phyloP scores from a whole-genome alignment of 1,140 invertebrate genomes.

The Lamellibrachia luymesi region DNA sequence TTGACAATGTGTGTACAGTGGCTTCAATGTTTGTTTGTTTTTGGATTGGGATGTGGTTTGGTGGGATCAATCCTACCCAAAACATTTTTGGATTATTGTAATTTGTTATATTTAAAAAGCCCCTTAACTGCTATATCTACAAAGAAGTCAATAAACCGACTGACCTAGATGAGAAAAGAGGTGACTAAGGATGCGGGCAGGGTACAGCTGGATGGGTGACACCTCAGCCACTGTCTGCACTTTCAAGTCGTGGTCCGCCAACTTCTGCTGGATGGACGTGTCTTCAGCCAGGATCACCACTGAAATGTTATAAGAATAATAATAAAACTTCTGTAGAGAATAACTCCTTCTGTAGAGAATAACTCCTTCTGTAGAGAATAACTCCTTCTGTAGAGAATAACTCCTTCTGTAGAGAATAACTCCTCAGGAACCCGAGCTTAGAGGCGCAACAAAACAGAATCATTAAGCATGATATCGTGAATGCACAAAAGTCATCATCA shows the following conservation, averaged over 20 bases:
- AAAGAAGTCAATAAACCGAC: constrained; percentile 6
- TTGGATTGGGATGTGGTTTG: no score
- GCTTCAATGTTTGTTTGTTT: no score
- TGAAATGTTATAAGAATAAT: constrained; percentile 36
- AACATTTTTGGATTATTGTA: no score
- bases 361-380: background rate
- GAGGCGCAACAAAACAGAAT: background rate
- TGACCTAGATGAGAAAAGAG: constrained; percentile 91
- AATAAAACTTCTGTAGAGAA: background rate
- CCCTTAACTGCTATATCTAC: no score
- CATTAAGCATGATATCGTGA: background rate
- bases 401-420: constrained; percentile 16
- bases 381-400: background rate
- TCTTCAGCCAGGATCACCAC: constrained; percentile 96
- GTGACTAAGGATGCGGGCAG: constrained; percentile 89
- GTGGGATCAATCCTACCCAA: no score
- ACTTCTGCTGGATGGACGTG: constrained; percentile 81
- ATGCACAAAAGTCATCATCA: background rate
- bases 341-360: background rate
- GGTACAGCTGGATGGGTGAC: constrained; percentile 92
- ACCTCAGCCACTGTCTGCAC: constrained; percentile 94
- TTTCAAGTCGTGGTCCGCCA: constrained; percentile 83
- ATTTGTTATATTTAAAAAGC: no score
- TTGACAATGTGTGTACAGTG: no score
- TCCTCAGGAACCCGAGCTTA: no score